phyloP scores from a whole-genome alignment of 2,113 vertebrate genomes.

The Cercocebus atys region DNA sequence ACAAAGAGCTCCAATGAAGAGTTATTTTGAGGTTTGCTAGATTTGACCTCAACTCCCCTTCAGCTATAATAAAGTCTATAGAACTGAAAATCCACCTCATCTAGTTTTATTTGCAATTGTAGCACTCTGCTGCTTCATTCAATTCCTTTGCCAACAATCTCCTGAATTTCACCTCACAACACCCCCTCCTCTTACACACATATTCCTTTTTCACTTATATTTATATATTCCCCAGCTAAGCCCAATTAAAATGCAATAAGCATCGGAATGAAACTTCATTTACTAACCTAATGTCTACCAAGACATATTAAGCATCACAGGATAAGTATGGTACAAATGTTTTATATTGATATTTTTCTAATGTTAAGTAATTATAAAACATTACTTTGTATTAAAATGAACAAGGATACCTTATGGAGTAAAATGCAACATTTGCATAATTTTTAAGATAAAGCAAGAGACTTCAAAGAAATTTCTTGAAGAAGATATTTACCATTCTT shows the following conservation, averaged over 20 bases:
- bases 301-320: slow-evolving; percentile 4
- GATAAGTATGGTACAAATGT: not conserved
- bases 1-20: slow-evolving; percentile 35
- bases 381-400: slow-evolving; percentile 47
- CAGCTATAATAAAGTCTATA: slow-evolving; percentile 42
- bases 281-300: not conserved
- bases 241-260: slow-evolving; percentile 54
- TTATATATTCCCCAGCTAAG: slow-evolving; percentile 4
- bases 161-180: not conserved
- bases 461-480: slow-evolving; percentile 4
- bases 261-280: slow-evolving; percentile 25
- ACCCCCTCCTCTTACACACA: not conserved
- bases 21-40: slow-evolving; percentile 39
- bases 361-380: slow-evolving; percentile 21
- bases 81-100: slow-evolving; percentile 39
- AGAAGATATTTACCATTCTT: not conserved
- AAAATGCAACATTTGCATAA: slow-evolving; percentile 23
- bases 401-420: not conserved
- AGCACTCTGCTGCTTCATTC: slow-evolving; percentile 20
- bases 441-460: slow-evolving; percentile 22
- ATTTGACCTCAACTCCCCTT: slow-evolving; percentile 43
- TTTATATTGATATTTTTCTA: slow-evolving; percentile 5
- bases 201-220: slow-evolving; percentile 22
- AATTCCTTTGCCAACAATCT: slow-evolving; percentile 56
- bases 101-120: slow-evolving; percentile 50